Conservation (phyloP, 2,888 invertebrate genomes). For the Pimpla rufipes region DNA sequence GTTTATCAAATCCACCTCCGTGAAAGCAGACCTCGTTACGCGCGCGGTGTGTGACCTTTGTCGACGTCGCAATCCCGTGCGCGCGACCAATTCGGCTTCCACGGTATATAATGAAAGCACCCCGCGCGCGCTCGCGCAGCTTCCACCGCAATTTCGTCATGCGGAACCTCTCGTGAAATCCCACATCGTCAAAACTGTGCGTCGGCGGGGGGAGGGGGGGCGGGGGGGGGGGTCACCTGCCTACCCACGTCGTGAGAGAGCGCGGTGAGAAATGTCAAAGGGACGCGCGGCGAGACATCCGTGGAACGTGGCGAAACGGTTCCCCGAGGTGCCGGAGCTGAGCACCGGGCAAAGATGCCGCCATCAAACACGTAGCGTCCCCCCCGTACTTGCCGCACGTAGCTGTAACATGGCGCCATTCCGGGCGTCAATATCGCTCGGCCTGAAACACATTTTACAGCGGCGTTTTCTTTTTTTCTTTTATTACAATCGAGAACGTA, state of each 20-base stretch:
- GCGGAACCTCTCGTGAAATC: not conserved
- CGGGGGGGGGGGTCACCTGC: too few relatives aligned
- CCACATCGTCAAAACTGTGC: constrained; percentile 6
- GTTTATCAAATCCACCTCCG: not conserved
- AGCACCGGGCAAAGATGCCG: constrained; percentile 20
- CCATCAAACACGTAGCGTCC: constrained; percentile 23
- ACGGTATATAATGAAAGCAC: constrained; percentile 1
- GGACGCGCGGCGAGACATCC: constrained; percentile 2
- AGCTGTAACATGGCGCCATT: not conserved
- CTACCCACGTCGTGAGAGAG: not conserved
- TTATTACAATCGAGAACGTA: constrained; percentile 20
- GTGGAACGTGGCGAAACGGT: constrained; percentile 18
- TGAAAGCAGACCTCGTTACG: not conserved
- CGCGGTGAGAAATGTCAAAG: constrained; percentile 38
- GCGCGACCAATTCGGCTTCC: not conserved
- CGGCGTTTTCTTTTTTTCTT: constrained; percentile 21
- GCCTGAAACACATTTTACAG: constrained; percentile 34
- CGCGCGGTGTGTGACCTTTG: constrained; percentile 3
- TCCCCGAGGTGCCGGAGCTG: constrained; percentile 18
- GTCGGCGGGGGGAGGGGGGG: too few relatives aligned
- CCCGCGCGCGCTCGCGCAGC: not conserved
- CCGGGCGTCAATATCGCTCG: constrained; percentile 27
- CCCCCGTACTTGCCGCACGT: not conserved
- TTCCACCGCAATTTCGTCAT: not conserved
- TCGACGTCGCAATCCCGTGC: not conserved